phyloP scores from a whole-genome alignment of 1,140 invertebrate genomes.

The Hycleus cichorii region DNA sequence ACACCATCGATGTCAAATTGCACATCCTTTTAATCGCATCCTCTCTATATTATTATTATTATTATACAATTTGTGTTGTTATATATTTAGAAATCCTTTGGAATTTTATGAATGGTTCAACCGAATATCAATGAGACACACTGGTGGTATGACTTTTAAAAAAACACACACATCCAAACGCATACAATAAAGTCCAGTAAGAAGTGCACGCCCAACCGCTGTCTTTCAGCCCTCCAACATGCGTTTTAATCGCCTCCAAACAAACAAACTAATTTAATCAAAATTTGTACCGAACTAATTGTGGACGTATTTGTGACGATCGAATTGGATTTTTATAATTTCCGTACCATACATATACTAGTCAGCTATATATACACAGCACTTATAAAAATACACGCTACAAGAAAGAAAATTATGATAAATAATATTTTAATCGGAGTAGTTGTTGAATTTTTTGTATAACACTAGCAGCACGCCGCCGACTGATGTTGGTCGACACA shows the following conservation, averaged over 20 bases:
- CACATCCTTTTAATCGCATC: constrained; percentile 28
- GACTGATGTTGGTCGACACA: constrained; percentile 9
- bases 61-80: too few relatives aligned
- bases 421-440: background rate
- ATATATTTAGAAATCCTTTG: too few relatives aligned
- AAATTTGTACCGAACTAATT: background rate
- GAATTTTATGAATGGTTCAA: constrained; percentile 31
- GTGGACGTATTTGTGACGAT: too few relatives aligned
- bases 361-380: too few relatives aligned
- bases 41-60: constrained; percentile 10
- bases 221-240: background rate
- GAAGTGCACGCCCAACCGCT: constrained; percentile 33
- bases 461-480: constrained; percentile 16
- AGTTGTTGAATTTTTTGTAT: background rate
- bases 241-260: background rate
- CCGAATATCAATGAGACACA: constrained; percentile 35
- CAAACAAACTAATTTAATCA: background rate
- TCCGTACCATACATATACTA: too few relatives aligned
- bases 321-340: too few relatives aligned
- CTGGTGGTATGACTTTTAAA: constrained; percentile 25
- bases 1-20: constrained; percentile 29
- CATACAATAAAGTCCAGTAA: too few relatives aligned
- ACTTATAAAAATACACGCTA: too few relatives aligned
- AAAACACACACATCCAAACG: too few relatives aligned
- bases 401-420: too few relatives aligned